phyloP scores from a whole-genome alignment of 1,140 invertebrate genomes.

The Philopotamus ludificatus region DNA sequence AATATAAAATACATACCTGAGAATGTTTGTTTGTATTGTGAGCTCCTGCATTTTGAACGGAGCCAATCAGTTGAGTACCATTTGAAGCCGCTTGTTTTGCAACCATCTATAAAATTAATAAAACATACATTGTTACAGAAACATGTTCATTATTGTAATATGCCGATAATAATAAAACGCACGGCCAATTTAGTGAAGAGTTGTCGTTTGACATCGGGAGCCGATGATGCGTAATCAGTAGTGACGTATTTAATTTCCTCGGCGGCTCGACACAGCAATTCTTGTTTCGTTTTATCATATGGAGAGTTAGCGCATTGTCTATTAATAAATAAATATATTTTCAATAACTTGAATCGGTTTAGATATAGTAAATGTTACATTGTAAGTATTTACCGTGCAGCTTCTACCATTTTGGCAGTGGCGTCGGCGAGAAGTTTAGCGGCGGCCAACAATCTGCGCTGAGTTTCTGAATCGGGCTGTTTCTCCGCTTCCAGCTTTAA shows the following conservation, averaged over 20 bases:
- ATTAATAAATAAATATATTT: conserved; percentile 13
- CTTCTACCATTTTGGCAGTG: conserved; percentile 94
- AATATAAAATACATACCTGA: conserved; percentile 43
- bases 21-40: conserved; percentile 70
- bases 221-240: conserved; percentile 59
- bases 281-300: conserved; percentile 74
- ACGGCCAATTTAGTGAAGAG: conserved; percentile 32
- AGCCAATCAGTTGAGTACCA: conserved; percentile 87
- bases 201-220: conserved; percentile 35
- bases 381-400: conserved; percentile 65
- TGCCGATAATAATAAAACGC: neutral
- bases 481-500: conserved; percentile 79
- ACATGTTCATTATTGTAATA: neutral
- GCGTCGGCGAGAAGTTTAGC: conserved; percentile 94
- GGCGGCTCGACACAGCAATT: conserved; percentile 80
- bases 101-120: conserved; percentile 54
- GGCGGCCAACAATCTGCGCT: conserved; percentile 85
- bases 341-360: neutral
- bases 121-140: neutral
- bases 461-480: conserved; percentile 84
- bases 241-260: conserved; percentile 90
- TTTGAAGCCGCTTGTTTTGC: conserved; percentile 86
- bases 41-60: conserved; percentile 72
- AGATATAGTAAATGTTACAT: neutral
- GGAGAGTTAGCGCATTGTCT: conserved; percentile 50